Conservation (phyloP, 2,888 invertebrate species). For the Nasonia oneida region DNA sequence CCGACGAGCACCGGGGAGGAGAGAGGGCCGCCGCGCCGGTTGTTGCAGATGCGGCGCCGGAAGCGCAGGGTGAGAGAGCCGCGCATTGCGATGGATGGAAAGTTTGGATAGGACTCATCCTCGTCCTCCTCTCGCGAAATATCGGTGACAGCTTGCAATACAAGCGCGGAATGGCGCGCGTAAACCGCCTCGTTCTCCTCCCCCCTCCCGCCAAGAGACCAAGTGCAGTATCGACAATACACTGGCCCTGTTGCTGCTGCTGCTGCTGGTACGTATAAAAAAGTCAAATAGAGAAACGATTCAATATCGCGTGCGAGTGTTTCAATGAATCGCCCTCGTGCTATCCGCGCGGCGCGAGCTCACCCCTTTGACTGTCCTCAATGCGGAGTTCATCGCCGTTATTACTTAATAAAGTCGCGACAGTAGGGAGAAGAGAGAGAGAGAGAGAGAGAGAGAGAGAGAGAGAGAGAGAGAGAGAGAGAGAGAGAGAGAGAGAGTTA, state of each 20-base stretch:
- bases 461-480: background rate
- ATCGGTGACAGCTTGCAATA: slow-evolving; percentile 61
- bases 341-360: background rate
- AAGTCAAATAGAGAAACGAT: slow-evolving; percentile 43
- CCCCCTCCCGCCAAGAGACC: background rate
- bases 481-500: slow-evolving; percentile 20
- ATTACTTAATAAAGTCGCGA: slow-evolving; percentile 49
- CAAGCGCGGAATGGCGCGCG: slow-evolving; percentile 45
- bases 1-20: background rate
- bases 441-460: too few species aligned
- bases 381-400: background rate
- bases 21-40: background rate
- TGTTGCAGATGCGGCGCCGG: slow-evolving; percentile 33
- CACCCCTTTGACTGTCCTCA: background rate
- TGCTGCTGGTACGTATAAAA: slow-evolving; percentile 33
- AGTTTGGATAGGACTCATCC: slow-evolving; percentile 56
- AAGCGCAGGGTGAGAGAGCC: slow-evolving; percentile 10
- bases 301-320: slow-evolving; percentile 28
- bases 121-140: slow-evolving; percentile 15
- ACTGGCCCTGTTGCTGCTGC: background rate
- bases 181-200: background rate
- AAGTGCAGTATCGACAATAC: slow-evolving; percentile 18
- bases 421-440: background rate
- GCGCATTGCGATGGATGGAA: slow-evolving; percentile 41
- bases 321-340: background rate